Base-by-base conservation (phyloP, 1,140 invertebrate genomes). In the Drosophila athabasca region DNA sequence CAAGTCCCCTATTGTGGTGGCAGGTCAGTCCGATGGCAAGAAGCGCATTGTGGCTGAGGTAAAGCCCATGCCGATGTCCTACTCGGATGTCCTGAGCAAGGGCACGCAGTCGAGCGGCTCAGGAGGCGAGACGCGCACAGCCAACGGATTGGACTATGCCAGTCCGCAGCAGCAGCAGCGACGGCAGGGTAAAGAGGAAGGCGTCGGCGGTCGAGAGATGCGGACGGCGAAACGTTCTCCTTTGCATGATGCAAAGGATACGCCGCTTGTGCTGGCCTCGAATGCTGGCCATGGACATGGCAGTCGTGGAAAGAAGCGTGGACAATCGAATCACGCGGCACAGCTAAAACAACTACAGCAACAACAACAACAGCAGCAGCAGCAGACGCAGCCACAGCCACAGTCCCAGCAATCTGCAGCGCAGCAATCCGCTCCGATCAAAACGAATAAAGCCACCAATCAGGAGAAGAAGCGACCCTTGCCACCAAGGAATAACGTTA, bases 1-100 rank as follows among this genome's bases (percentile, higher is more conserved):
- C 39, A 90, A 85, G 48, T 58, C 82, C 91, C 57, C 90, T 83
- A 85, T 92, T 79, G 76, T 53, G 11, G 78, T 76, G 9, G 11
- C 79, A 2, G 79, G 62, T 9, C 67, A 59, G 31, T 13, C 58
- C n/a, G 62, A 90, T 44, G 76, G 69, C 41, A 94, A 93, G 69
- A 96, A 96, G 84, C 93, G 96, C 26, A 96, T 96, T 83, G 94
- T 97, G 1, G 96, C 96, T 24, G 96, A 96, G 93, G 96, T 97
- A 0, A 96, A 96, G 82, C 96, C 96, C 4, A 96, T 97, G 96
- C 92, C 96, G 58, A 96, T 96, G 19, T 95, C 95, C 22, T 97
- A 97, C 90, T 97, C 96, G 2, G 96, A 96, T 92, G 95, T 97
- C 8, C 78, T 97, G 11, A 94, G 95, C 13, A 96, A 97, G 91